Evolutionary conservation across 92 coral and sea anemone species (phyloP).

Genomic region (Palythoa heliodiscus): DNA sequence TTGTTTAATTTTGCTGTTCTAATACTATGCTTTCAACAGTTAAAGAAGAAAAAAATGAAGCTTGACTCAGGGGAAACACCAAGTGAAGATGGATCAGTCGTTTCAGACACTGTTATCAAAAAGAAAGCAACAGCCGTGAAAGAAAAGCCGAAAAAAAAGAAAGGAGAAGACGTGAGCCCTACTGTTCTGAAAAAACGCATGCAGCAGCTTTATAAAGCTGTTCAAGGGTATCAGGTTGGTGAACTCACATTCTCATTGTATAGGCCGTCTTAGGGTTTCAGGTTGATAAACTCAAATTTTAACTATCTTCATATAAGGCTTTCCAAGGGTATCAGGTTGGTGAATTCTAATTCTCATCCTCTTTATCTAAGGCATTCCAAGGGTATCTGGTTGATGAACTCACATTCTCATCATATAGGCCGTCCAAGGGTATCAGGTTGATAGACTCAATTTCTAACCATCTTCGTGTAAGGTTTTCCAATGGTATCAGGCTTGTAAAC

Average conservation of each 20-base stretch:
- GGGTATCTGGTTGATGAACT: constrained; percentile 73
- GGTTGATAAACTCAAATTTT: too few relatives aligned
- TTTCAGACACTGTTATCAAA: constrained; percentile 10
- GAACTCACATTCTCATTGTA: too few relatives aligned
- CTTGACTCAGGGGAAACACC: constrained; percentile 40
- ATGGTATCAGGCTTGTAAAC: too few relatives aligned
- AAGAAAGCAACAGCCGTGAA: constrained; percentile 78
- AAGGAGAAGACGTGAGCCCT: constrained; percentile 80
- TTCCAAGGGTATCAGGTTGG: constrained; percentile 75
- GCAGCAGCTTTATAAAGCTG: constrained; percentile 92
- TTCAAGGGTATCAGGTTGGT: constrained; percentile 82
- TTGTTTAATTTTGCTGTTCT: too few relatives aligned
- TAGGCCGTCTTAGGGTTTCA: too few relatives aligned
- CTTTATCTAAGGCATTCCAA: constrained; percentile 65
- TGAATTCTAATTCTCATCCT: not conserved
- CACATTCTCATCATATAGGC: too few relatives aligned
- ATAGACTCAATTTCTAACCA: not conserved
- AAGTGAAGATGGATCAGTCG: constrained; percentile 16
- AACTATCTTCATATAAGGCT: too few relatives aligned
- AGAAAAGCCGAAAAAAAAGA: constrained; percentile 78
- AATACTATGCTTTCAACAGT: not conserved
- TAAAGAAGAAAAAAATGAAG: constrained; percentile 61
- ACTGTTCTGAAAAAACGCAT: constrained; percentile 80
- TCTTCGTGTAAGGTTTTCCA: too few relatives aligned
- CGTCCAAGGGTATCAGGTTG: too few relatives aligned